Percentiles rank a stretch among this genome's conserved stretches.
These are phyloP conservation scores for Sisyra nigra DNA, from an alignment of 2,888 invertebrate genomes.

Conservation along the genomic window DNA sequence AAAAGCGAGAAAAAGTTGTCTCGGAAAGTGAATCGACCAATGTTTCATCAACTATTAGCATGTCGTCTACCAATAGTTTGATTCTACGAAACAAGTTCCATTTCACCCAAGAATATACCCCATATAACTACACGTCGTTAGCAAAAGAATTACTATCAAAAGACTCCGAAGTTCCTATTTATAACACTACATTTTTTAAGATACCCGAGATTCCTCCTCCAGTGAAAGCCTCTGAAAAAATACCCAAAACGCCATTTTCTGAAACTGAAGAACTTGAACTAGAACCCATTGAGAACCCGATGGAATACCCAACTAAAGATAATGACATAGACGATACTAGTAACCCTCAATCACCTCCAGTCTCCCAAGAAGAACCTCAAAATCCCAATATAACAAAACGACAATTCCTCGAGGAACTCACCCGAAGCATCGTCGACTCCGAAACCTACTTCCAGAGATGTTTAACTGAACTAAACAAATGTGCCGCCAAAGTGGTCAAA, in stretches of 20 bases:
- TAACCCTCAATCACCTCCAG: not conserved
- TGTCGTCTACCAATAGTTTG: not conserved
- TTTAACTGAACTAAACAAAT: conserved; percentile 1
- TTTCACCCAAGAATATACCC: not conserved
- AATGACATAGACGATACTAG: not conserved
- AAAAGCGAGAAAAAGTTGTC: too few species aligned
- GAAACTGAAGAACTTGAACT: not conserved
- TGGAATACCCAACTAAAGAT: not conserved
- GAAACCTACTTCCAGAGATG: conserved; percentile 6
- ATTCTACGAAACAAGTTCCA: conserved; percentile 1
- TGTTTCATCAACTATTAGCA: not conserved
- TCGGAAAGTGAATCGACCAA: not conserved
- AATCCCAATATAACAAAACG: not conserved
- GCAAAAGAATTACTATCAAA: not conserved
- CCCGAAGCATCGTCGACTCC: conserved; percentile 1
- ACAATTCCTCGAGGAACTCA: conserved; percentile 4
- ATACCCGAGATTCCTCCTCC: too few species aligned
- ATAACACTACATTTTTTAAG: too few species aligned
- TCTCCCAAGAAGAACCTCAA: not conserved
- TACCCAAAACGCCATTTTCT: not conserved
- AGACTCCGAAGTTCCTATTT: not conserved
- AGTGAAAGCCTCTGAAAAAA: not conserved
- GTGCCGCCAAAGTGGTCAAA: not conserved
- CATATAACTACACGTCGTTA: not conserved
- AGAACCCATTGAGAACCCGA: not conserved